Evolutionary conservation across 1,140 invertebrate species (phyloP).

Genomic region (Sitophilus oryzae): DNA sequence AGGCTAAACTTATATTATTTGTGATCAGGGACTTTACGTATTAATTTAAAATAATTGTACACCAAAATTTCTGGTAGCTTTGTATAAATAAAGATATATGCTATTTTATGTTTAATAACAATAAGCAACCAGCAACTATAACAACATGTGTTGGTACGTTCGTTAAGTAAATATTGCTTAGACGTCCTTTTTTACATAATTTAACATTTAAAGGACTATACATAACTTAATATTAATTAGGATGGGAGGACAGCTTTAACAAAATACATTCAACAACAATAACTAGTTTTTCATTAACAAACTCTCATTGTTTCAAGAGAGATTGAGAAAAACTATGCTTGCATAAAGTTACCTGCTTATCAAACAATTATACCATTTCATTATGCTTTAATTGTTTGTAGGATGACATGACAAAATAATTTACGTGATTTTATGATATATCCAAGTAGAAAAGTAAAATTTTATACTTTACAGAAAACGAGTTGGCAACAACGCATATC

Average conservation of each 20-base stretch:
- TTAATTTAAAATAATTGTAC: slow-evolving; percentile 6
- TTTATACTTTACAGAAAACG: slow-evolving; percentile 12
- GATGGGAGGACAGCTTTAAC: too few species aligned
- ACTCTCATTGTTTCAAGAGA: too few species aligned
- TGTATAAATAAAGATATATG: neutral
- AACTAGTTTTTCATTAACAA: too few species aligned
- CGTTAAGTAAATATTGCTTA: slow-evolving; percentile 2
- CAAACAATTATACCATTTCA: too few species aligned
- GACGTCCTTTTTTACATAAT: neutral
- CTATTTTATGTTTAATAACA: neutral
- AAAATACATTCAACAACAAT: too few species aligned
- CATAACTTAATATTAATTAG: too few species aligned
- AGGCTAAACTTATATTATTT: neutral
- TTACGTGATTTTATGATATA: neutral
- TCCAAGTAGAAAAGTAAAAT: slow-evolving; percentile 11
- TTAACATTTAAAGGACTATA: neutral
- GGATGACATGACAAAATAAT: too few species aligned
- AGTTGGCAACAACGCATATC: slow-evolving; percentile 12
- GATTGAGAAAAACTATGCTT: too few species aligned
- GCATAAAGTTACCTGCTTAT: too few species aligned
- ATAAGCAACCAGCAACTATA: slow-evolving; percentile 5
- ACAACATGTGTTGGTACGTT: slow-evolving; percentile 1
- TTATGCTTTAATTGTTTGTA: too few species aligned
- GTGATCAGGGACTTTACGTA: slow-evolving; percentile 4
- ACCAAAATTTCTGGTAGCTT: slow-evolving; percentile 3